Evolutionary conservation across 2,797 vertebrate genomes (phyloP), one percentile per base, ranked within the genome.

Genomic region (Chaunax sp.): DNA sequence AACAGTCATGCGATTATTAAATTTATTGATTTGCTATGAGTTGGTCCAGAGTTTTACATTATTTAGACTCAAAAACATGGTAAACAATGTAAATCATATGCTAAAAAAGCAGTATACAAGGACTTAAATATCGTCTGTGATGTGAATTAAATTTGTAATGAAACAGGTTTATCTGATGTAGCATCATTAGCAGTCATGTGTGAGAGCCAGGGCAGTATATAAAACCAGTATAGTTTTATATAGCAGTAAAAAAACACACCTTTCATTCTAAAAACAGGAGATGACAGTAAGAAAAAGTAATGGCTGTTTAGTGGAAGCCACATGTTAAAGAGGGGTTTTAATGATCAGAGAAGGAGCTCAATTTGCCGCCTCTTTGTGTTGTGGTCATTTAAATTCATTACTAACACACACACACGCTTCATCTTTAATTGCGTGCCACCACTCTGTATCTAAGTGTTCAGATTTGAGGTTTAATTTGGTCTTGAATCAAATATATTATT

Each of bases 381-480:
- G 22, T 23, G 28, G 35, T 54, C 35, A 47, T 64, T 85, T 64
- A 73, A 75, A 76, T 81, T 69, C 38, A 72, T 64, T 53, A 58
- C 23, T 4, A 22, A 44, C 50, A 64, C 67, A 47, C 2, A 43
- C 53, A 19, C 20, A 20, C 62, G 64, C 41, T 72, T 71, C 30
- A 55, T 57, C 60, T 51, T 74, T 66, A 73, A 30, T 30, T 64
- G 37, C n/a, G 45, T 74, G 54, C 61, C 47, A 35, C 40, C 0
- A 28, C 61, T 59, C 43, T 1, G 20, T 78, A 63, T 78, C 67
- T 19, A 62, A 60, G 59, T 46, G 26, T 61, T 82, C 45, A 52
- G 23, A 53, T 62, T 30, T 63, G 9, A 57, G 22, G 16, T 46
- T 59, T 72, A 3, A 49, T 60, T 40, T 62, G 58, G n/a, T 51